Percentiles rank a stretch among this genome's conserved stretches.
Evolutionary conservation across 2,888 invertebrate species (phyloP).

Genomic region (Athetis lepigone): DNA sequence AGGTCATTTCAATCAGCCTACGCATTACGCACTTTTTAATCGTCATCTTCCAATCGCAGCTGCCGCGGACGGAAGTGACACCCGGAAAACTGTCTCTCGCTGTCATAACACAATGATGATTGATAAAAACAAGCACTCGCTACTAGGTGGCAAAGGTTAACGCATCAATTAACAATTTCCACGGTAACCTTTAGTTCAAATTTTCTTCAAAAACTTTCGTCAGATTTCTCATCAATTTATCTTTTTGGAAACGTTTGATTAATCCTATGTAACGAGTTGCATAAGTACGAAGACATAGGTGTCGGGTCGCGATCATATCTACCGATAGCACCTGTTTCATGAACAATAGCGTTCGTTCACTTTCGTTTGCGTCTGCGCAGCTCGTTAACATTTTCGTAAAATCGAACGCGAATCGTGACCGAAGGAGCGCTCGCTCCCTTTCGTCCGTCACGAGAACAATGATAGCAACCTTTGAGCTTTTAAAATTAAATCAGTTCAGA

Average conservation of each 20-base stretch:
- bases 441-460: conserved; percentile 80
- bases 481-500: conserved; percentile 62
- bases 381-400: conserved; percentile 85
- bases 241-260: conserved; percentile 46
- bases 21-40: conserved; percentile 8
- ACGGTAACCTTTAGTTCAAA: conserved; percentile 24
- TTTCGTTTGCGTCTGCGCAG: conserved; percentile 79
- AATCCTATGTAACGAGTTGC: conserved; percentile 53
- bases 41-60: conserved; percentile 24
- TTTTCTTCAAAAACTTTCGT: conserved; percentile 44
- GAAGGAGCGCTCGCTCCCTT: conserved; percentile 79
- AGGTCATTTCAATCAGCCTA: not conserved
- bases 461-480: conserved; percentile 61
- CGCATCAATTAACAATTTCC: conserved; percentile 43
- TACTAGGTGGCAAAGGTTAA: conserved; percentile 47
- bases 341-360: conserved; percentile 82
- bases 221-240: conserved; percentile 36
- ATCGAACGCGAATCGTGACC: conserved; percentile 84
- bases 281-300: conserved; percentile 62
- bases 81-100: conserved; percentile 33
- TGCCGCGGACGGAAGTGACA: conserved; percentile 34
- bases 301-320: conserved; percentile 71
- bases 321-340: conserved; percentile 81
- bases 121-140: conserved; percentile 27
- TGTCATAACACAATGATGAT: conserved; percentile 37